Conservation (phyloP, 2,888 invertebrate genomes). For the Sericinus montela region DNA sequence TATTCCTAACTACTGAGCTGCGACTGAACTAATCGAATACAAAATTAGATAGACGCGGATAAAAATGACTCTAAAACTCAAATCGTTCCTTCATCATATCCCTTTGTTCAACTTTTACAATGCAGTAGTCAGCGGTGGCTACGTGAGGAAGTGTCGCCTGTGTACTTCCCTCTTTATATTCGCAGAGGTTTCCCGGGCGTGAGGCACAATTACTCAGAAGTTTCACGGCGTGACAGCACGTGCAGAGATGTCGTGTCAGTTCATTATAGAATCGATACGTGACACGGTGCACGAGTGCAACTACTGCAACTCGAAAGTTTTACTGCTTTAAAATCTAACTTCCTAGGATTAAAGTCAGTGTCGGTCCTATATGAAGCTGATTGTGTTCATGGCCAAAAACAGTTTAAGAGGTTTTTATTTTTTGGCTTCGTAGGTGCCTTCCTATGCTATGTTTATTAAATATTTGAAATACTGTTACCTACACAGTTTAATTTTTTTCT, state of each 20-base stretch:
- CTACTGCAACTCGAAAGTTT: slow-evolving; percentile 17
- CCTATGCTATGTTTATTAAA: no score
- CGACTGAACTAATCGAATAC: neutral
- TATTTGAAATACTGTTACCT: no score
- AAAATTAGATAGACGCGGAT: neutral
- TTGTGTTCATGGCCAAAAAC: no score
- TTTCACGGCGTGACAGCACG: slow-evolving; percentile 24
- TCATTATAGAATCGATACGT: slow-evolving; percentile 46
- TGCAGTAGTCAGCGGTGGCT: slow-evolving; percentile 4
- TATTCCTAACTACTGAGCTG: no score
- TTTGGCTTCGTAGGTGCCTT: no score
- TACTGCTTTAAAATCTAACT: neutral
- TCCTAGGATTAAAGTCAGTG: neutral
- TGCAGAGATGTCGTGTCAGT: slow-evolving; percentile 32
- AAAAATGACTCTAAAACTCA: slow-evolving; percentile 3
- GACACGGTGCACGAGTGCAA: slow-evolving; percentile 33
- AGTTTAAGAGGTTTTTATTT: no score
- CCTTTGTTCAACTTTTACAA: slow-evolving; percentile 13
- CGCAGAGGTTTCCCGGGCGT: slow-evolving; percentile 19
- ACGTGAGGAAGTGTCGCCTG: slow-evolving; percentile 7
- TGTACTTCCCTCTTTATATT: slow-evolving; percentile 15
- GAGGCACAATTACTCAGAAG: slow-evolving; percentile 24
- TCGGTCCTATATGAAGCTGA: no score
- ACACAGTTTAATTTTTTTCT: no score
- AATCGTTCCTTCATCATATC: slow-evolving; percentile 12